phyloP scores from a whole-genome alignment of 2,888 invertebrate species.

The Amphipyra berbera region DNA sequence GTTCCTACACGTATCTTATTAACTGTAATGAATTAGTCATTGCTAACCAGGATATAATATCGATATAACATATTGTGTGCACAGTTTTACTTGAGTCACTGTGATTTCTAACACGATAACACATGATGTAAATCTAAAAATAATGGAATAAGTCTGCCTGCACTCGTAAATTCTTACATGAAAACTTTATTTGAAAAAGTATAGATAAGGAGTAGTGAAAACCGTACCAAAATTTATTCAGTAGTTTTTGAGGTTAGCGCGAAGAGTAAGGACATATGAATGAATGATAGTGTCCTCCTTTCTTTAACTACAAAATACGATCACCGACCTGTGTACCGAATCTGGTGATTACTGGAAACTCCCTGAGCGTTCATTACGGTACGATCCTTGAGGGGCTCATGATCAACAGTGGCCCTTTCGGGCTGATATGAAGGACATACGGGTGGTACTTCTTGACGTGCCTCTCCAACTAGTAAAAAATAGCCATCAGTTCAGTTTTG shows the following conservation, averaged over 20 bases:
- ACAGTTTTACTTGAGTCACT: slow-evolving; percentile 35
- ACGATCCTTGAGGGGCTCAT: too few species aligned
- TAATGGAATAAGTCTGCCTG: background rate
- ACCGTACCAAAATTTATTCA: background rate
- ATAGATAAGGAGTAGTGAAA: background rate
- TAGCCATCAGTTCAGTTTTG: too few species aligned
- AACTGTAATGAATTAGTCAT: slow-evolving; percentile 31
- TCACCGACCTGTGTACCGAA: too few species aligned
- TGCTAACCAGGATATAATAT: slow-evolving; percentile 29
- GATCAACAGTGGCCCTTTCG: too few species aligned
- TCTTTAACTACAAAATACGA: too few species aligned
- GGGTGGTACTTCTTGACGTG: too few species aligned
- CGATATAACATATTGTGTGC: slow-evolving; percentile 6
- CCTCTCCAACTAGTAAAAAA: too few species aligned
- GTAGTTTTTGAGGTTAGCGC: background rate
- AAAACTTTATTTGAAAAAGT: background rate
- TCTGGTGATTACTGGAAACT: too few species aligned
- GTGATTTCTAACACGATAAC: slow-evolving; percentile 20
- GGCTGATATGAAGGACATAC: too few species aligned
- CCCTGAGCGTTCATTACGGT: too few species aligned
- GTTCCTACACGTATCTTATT: slow-evolving; percentile 8
- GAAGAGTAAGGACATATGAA: background rate
- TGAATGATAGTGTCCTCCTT: background rate
- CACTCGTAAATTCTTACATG: background rate
- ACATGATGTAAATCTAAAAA: slow-evolving; percentile 11